These are phyloP conservation scores for Cassiopea andromeda DNA, from an alignment of 30 jellyfish, hydroid and myxozoan genomes.

Conservation along the genomic window DNA sequence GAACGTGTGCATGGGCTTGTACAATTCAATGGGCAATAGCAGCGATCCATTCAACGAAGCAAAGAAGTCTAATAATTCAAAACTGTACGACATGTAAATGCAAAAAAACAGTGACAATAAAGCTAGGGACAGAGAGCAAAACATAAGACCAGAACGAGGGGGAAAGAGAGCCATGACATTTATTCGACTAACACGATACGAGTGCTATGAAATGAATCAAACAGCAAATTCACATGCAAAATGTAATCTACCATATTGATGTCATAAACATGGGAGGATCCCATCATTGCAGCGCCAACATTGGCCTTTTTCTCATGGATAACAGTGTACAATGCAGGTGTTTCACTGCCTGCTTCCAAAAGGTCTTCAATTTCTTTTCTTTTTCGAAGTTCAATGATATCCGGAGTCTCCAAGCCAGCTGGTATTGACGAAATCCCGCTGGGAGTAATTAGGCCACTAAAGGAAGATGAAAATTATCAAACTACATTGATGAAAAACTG, in stretches of 20 bases:
- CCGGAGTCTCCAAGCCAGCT: constrained; percentile 99
- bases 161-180: no score
- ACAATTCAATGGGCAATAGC: no score
- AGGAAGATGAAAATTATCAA: neutral
- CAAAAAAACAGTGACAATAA: no score
- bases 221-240: no score
- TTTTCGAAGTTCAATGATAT: constrained; percentile 91
- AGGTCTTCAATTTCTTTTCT: constrained; percentile 99
- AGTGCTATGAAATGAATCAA: no score
- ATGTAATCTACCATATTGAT: constrained; percentile 47
- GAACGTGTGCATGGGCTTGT: no score
- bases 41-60: no score
- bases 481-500: neutral
- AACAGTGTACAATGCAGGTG: constrained; percentile 93
- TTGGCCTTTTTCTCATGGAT: constrained; percentile 86
- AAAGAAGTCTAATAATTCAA: no score
- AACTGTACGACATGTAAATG: no score
- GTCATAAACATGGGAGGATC: constrained; percentile 98
- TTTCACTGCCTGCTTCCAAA: constrained; percentile 99
- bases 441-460: constrained; percentile 95
- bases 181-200: no score
- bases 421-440: constrained; percentile 97
- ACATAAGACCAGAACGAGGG: no score
- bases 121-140: no score
- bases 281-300: constrained; percentile 99